phyloP scores from a whole-genome alignment of 2,888 invertebrate species.

The Agrilus biguttatus region DNA sequence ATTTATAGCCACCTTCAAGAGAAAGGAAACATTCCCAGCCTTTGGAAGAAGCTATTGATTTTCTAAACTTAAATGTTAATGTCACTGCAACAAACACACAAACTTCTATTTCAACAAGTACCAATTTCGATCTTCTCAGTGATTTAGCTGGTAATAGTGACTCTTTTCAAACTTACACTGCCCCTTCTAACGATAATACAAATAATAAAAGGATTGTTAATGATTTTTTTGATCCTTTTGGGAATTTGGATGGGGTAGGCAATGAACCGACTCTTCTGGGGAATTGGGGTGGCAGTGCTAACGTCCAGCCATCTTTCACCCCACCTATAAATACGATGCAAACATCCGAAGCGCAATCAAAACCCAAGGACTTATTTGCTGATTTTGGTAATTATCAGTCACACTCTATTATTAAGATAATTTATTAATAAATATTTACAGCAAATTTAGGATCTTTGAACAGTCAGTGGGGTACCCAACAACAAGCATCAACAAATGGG shows the following conservation, averaged over 20 bases:
- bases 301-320: slow-evolving; percentile 3
- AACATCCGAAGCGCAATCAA: slow-evolving; percentile 36
- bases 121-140: slow-evolving; percentile 47
- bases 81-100: slow-evolving; percentile 8
- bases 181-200: slow-evolving; percentile 2
- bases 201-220: slow-evolving; percentile 3
- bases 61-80: slow-evolving; percentile 36
- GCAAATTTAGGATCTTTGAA: slow-evolving; percentile 25
- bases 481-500: slow-evolving; percentile 9
- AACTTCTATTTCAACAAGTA: slow-evolving; percentile 25
- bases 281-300: slow-evolving; percentile 16
- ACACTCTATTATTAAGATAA: too few species aligned
- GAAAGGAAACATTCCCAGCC: slow-evolving; percentile 4
- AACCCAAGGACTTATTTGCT: slow-evolving; percentile 55
- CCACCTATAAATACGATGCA: slow-evolving; percentile 21
- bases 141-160: slow-evolving; percentile 32
- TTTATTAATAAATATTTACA: too few species aligned
- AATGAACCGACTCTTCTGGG: slow-evolving; percentile 22
- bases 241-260: slow-evolving; percentile 17
- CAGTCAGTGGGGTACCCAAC: slow-evolving; percentile 14
- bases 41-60: slow-evolving; percentile 41
- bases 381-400: slow-evolving; percentile 40
- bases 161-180: slow-evolving; percentile 22
- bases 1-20: not conserved
- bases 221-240: slow-evolving; percentile 53